Percentiles rank a stretch among this genome's conserved stretches.
Evolutionary conservation across 2,797 vertebrate genomes (phyloP).

Genomic region (Melanotaenia parkinsoni): DNA sequence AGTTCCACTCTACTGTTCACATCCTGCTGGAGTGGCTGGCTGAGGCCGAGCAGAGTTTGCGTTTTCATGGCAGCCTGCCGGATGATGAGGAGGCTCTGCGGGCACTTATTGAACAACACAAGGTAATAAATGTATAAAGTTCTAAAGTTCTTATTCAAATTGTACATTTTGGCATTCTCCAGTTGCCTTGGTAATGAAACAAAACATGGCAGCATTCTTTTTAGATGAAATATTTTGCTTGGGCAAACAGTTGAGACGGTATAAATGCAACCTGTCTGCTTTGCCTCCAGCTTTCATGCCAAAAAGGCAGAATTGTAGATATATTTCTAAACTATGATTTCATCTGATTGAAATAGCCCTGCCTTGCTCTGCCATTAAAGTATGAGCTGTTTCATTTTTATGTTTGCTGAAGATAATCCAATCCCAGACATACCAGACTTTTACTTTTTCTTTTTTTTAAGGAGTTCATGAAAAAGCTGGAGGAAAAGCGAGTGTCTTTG

Average conservation of each 20-base stretch:
- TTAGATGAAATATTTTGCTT: slow-evolving; percentile 43
- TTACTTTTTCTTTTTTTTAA: slow-evolving; percentile 63
- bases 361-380: slow-evolving; percentile 2
- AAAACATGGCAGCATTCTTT: slow-evolving; percentile 36
- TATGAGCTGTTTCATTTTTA: slow-evolving; percentile 30
- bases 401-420: slow-evolving; percentile 39
- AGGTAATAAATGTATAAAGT: slow-evolving; percentile 76
- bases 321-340: slow-evolving; percentile 63
- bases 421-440: slow-evolving; percentile 50
- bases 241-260: slow-evolving; percentile 32
- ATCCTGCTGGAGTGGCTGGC: slow-evolving; percentile 97
- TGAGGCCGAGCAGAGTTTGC: slow-evolving; percentile 95
- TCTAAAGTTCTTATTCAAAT: slow-evolving; percentile 3
- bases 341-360: slow-evolving; percentile 54
- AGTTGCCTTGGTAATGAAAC: slow-evolving; percentile 19
- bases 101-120: slow-evolving; percentile 93
- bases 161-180: slow-evolving; percentile 14
- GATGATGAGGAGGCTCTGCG: slow-evolving; percentile 95
- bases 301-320: slow-evolving; percentile 46
- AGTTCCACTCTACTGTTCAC: slow-evolving; percentile 96
- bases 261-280: slow-evolving; percentile 34
- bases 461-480: slow-evolving; percentile 97
- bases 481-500: slow-evolving; percentile 92
- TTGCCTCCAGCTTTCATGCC: slow-evolving; percentile 43
- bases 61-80: slow-evolving; percentile 94